Conservation (phyloP, 2,888 invertebrate species). For the Eucera pruinosa region DNA sequence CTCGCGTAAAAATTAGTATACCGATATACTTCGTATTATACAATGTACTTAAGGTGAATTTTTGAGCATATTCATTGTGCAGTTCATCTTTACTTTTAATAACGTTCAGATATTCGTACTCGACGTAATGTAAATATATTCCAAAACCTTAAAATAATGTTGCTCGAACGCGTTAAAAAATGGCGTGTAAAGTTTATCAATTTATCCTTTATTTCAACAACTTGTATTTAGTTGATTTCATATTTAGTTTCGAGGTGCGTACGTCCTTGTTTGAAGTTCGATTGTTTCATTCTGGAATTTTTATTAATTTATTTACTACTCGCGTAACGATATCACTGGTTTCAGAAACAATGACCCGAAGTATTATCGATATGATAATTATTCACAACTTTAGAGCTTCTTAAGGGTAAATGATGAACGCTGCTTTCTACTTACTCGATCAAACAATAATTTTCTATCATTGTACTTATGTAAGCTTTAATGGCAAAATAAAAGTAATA, state of each 20-base stretch:
- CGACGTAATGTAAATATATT: neutral
- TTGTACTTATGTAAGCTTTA: too few species aligned
- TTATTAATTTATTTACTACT: neutral
- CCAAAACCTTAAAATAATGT: constrained; percentile 25
- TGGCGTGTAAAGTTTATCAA: constrained; percentile 2
- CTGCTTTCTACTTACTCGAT: constrained; percentile 34
- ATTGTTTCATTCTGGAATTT: neutral
- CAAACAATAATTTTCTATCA: too few species aligned
- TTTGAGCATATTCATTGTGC: constrained; percentile 15
- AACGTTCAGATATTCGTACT: neutral
- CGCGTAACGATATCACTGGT: constrained; percentile 53
- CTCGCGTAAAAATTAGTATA: neutral
- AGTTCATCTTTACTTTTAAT: constrained; percentile 3
- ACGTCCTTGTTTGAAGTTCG: neutral
- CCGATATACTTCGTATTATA: neutral
- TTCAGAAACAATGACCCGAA: constrained; percentile 22
- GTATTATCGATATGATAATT: constrained; percentile 30
- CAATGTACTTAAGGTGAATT: neutral
- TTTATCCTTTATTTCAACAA: constrained; percentile 5
- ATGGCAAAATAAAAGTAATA: too few species aligned
- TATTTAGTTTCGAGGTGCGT: neutral
- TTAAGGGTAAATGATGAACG: constrained; percentile 27
- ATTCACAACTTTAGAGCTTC: constrained; percentile 32
- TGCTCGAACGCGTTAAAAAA: constrained; percentile 9
- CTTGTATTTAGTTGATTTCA: neutral